Percentiles rank a stretch among this genome's conserved stretches.
Evolutionary conservation across 2,113 vertebrate genomes (phyloP).

Genomic region (Pangasianodon hypophthalmus): DNA sequence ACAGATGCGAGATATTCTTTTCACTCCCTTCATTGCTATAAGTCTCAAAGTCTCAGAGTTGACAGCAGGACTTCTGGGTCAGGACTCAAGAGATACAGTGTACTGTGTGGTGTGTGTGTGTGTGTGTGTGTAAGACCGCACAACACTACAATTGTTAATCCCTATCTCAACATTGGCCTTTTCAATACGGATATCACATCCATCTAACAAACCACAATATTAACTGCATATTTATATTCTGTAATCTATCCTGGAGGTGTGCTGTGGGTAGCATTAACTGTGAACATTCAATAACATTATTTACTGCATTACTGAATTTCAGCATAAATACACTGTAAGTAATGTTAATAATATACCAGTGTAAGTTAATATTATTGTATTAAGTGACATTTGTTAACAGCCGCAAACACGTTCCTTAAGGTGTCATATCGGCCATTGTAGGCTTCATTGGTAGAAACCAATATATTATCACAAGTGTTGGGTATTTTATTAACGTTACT

Average conservation of each 20-base stretch:
- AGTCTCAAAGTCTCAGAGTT: background rate
- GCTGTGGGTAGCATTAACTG: background rate
- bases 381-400: background rate
- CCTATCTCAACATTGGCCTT: background rate
- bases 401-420: background rate
- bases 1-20: conserved; percentile 10
- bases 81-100: conserved; percentile 6
- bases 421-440: background rate
- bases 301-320: background rate
- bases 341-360: background rate
- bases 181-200: conserved; percentile 4
- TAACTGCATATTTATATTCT: background rate
- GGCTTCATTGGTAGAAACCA: background rate
- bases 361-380: background rate
- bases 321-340: background rate
- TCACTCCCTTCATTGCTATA: background rate
- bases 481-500: background rate
- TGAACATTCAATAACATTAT: background rate
- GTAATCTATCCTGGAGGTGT: background rate
- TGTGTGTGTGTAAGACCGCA: background rate
- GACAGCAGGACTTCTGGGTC: conserved; percentile 22
- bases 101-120: conserved; percentile 17
- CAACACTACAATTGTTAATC: background rate
- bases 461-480: background rate
- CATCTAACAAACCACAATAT: background rate